Evolutionary conservation across 1,140 invertebrate species (phyloP).

Genomic region (Akabosia matsudoensis): DNA sequence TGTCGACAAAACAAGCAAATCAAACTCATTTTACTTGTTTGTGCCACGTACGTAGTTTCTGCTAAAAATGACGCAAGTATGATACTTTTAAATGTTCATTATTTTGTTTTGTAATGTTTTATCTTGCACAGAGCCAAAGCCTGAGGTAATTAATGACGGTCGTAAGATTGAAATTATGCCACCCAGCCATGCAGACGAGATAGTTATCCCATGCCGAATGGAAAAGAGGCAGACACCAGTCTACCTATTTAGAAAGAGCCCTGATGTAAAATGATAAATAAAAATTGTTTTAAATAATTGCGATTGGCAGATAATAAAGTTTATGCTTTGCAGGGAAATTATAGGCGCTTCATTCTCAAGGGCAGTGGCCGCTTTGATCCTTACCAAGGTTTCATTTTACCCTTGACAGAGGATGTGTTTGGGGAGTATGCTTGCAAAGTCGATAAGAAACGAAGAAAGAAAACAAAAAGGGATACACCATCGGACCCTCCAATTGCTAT

Average conservation of each 20-base stretch:
- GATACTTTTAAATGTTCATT: neutral
- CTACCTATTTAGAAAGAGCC: constrained; percentile 30
- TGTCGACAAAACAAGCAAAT: neutral
- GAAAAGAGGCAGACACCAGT: constrained; percentile 22
- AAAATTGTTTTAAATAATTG: neutral
- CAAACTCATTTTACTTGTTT: constrained; percentile 17
- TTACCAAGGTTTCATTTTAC: constrained; percentile 27
- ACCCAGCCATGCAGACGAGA: constrained; percentile 21
- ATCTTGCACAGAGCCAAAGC: constrained; percentile 9
- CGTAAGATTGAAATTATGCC: constrained; percentile 22
- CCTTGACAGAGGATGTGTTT: constrained; percentile 19
- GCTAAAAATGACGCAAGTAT: neutral
- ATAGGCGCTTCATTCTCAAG: neutral
- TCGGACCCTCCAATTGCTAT: constrained; percentile 24
- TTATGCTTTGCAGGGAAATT: constrained; percentile 22
- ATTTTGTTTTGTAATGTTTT: constrained; percentile 2
- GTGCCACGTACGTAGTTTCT: constrained; percentile 11
- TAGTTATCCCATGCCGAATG: constrained; percentile 29
- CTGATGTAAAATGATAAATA: constrained; percentile 27
- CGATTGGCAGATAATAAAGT: constrained; percentile 1
- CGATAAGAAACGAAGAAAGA: constrained; percentile 23
- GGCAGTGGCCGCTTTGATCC: constrained; percentile 27
- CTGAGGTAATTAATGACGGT: constrained; percentile 18
- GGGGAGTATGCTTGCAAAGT: constrained; percentile 34
- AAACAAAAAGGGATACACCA: constrained; percentile 19